Base-by-base conservation (phyloP, 2,888 invertebrate genomes). In the Chironomus tentans region DNA sequence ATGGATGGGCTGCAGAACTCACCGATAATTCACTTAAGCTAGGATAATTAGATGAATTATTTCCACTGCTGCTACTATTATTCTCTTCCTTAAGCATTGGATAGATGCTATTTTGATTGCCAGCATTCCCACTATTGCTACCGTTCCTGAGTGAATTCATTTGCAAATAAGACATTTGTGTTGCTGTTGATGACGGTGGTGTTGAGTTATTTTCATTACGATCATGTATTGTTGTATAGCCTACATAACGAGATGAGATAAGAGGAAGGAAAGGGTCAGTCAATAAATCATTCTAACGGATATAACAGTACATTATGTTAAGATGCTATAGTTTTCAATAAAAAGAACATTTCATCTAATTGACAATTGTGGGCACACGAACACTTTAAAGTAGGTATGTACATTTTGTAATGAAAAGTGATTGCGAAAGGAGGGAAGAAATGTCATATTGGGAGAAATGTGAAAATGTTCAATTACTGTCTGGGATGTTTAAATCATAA, bases 151-250 rank as follows among this genome's bases (percentile, higher is more conserved):
- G 76, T 69, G 76, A 69, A 46, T 69, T 76, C 76, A 76, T 76
- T 38, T 68, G 62, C 62, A 72, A 71, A 38, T 76, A 70, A 56
- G 76, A 70, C 72, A 72, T 68, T 56, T 77, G 77, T 74, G 71
- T 62, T 56, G 77, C 22, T 22, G 78, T 65, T 68, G 77, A 18
- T 76, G 78, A 78, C 77, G 80, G 81, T 78, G 83, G 82, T 79
- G 83, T 81, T 80, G 81, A 82, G 79, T 79, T 82, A 79, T 79
- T 82, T 78, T 83, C 83, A 79, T 79, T 82, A 79, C 83, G 83
- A 78, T 83, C 82, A 77, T 82, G 82, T 77, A 82, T 77, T 78
- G 80, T 80, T 77, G 77, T 81, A 78, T 83, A 83, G 79, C 82
- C 83, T 83, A 77, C n/a, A n/a, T 4, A 76, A 77, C 22, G 1